A percentile compares a stretch with the other conserved stretches of the same genome.
Evolutionary conservation across 2,113 vertebrate genomes (phyloP).

Genomic region (Morphnarchus princeps): DNA sequence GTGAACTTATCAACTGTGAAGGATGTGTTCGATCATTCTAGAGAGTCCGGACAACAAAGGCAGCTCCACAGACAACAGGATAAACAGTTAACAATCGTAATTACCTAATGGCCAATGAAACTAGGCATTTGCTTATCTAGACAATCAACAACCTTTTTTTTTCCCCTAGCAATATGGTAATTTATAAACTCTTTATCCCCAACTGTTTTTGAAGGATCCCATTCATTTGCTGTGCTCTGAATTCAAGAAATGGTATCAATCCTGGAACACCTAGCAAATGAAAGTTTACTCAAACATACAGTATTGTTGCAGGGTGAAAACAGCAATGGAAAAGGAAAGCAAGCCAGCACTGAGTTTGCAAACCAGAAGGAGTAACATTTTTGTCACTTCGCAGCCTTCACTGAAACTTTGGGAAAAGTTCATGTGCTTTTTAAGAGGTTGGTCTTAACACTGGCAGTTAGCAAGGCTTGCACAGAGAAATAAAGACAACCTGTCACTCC

Average conservation of each 20-base stretch:
- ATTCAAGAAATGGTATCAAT: not conserved
- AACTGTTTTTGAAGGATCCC: not conserved
- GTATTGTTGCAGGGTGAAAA: not conserved
- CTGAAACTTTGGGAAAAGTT: not conserved
- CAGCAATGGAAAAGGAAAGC: not conserved
- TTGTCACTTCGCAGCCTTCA: not conserved
- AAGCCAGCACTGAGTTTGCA: not conserved
- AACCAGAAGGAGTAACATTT: not conserved
- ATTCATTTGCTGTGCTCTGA: not conserved
- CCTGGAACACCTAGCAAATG: not conserved
- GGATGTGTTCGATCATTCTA: not conserved
- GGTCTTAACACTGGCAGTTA: not conserved
- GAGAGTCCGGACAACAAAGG: not conserved
- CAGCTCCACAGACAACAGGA: not conserved
- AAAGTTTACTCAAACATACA: not conserved
- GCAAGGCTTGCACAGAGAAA: not conserved
- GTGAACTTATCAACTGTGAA: not conserved
- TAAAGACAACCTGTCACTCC: not conserved
- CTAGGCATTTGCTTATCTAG: not conserved
- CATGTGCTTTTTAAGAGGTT: accelerated
- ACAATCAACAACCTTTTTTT: not conserved
- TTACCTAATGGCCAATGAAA: not conserved
- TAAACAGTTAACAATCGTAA: not conserved
- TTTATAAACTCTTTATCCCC: not conserved
- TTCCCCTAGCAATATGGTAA: not conserved